Evolutionary conservation across 2,888 invertebrate species (phyloP), one percentile per base, ranked within the genome.

Genomic region (Chymomyza caudatula): DNA sequence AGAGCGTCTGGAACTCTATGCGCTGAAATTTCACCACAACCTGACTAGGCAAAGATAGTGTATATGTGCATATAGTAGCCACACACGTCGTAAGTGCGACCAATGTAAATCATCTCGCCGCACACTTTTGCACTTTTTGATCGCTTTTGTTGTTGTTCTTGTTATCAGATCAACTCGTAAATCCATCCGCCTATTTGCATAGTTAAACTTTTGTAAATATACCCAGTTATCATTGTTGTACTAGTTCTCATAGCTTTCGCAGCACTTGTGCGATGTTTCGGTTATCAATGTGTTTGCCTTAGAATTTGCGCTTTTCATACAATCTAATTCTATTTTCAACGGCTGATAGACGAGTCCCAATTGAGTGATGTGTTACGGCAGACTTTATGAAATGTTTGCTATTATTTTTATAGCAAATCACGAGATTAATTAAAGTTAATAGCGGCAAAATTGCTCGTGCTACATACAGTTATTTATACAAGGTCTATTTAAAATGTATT

Each of bases 121-220:
- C 13, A n/a, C n/a, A n/a, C n/a, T n/a, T n/a, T n/a, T n/a, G n/a
- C n/a, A n/a, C n/a, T n/a, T 19, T 17, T 17, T 47, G 8, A 47
- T 47, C 4, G 47, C 47, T 17, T 47, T 47, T n/a, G 47, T 44
- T 44, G 11, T 15, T 44, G 11, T 44, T 15, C 13, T 11, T 44
- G n/a, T 15, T 43, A 43, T 15, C 15, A 15, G n/a, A 4, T 3
- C 13, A 15, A 43, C n/a, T 4, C 54, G 44, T 70, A 67, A 73
- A 60, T 37, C 51, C 17, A 37, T 56, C 49, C n/a, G 44, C n/a
- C 22, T 58, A 67, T 74, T 74, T 71, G 62, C 66, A 61, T 63
- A 69, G 60, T 65, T 49, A 59, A 73, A 15, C 58, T 5, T 15
- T 43, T 15, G 51, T 17, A 29, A 44, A 54, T 63, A 53, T 19